phyloP scores from a whole-genome alignment of 1,140 invertebrate genomes.

The Drosophila bocki region DNA sequence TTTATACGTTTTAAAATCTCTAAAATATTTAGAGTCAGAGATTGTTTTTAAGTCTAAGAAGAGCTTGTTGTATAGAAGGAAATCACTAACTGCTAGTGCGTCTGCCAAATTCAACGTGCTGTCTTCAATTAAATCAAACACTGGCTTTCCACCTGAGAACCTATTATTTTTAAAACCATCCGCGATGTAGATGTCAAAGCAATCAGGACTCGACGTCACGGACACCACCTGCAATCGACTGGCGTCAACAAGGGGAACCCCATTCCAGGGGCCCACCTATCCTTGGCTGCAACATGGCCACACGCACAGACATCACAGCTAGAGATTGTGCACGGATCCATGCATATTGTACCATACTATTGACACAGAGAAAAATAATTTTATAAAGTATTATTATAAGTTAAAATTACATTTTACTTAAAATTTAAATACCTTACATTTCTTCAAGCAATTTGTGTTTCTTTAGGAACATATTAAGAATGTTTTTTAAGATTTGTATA shows the following conservation, averaged over 20 bases:
- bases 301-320: constrained; percentile 23
- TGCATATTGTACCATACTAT: constrained; percentile 13
- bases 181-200: constrained; percentile 65
- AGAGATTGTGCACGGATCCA: constrained; percentile 77
- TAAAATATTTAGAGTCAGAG: no score
- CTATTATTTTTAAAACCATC: constrained; percentile 11
- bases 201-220: constrained; percentile 32
- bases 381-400: background rate
- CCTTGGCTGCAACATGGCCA: constrained; percentile 25
- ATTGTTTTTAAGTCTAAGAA: background rate
- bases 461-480: background rate
- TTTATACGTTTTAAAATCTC: no score
- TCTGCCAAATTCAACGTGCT: background rate
- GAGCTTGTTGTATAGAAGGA: background rate
- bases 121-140: constrained; percentile 24
- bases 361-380: background rate
- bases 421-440: no score
- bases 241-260: constrained; percentile 50
- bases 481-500: background rate
- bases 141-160: background rate
- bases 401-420: background rate
- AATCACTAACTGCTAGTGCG: background rate
- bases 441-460: background rate
- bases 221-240: constrained; percentile 55
- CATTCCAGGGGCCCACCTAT: constrained; percentile 21